A percentile compares a stretch with the other conserved stretches of the same genome.
phyloP scores from a whole-genome alignment of 2,888 invertebrate species.

The Pantelozetes paolii region DNA sequence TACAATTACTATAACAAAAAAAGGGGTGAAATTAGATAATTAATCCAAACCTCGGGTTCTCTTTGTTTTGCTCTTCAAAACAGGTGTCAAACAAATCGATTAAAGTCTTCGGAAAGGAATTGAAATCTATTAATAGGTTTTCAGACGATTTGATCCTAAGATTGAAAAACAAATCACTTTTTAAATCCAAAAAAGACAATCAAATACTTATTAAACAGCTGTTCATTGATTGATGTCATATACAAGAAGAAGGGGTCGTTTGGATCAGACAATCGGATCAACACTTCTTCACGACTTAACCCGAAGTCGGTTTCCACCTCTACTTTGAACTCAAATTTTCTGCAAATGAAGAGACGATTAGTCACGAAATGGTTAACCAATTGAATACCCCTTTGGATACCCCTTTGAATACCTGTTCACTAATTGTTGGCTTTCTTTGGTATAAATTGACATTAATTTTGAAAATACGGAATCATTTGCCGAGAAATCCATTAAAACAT shows the following conservation, averaged over 20 bases:
- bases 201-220: conserved; percentile 35
- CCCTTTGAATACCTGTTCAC: not conserved
- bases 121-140: conserved; percentile 30
- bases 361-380: not conserved
- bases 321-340: conserved; percentile 8
- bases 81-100: conserved; percentile 37
- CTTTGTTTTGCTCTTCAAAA: conserved; percentile 32
- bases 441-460: not conserved
- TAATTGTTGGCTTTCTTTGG: not conserved
- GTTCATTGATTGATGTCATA: conserved; percentile 12
- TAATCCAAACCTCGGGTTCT: not conserved
- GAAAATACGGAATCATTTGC: not conserved
- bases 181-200: not conserved
- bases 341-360: no score
- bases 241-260: conserved; percentile 39
- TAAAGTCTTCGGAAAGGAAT: conserved; percentile 35
- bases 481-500: not conserved
- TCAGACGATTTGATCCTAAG: conserved; percentile 32
- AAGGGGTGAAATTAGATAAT: not conserved
- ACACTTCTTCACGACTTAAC: conserved; percentile 17
- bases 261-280: conserved; percentile 23
- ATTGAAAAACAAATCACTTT: not conserved
- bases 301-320: conserved; percentile 19
- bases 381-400: not conserved
- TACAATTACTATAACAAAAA: not conserved